Base-by-base conservation (phyloP, 23 tunicate species). In the Diplosoma virens region DNA sequence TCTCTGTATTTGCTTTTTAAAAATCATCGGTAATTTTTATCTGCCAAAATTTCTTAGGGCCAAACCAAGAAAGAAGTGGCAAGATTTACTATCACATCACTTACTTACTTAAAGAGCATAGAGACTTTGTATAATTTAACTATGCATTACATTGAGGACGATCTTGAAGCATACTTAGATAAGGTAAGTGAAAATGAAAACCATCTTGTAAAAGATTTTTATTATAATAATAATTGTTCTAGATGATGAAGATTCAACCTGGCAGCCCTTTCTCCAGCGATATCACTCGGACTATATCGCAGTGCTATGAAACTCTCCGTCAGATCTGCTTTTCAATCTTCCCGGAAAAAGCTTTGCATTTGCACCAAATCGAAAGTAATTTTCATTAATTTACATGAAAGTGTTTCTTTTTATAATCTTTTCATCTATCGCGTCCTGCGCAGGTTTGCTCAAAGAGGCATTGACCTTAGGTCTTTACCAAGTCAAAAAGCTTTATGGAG, bases 341-440 rank as follows among this genome's bases (percentile, higher is more conserved):
- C 35, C 69, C 69, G 4, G 35, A 29, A 6, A 27, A 29, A 29
- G 69, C 69, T 5, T 26, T 4, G 35, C 35, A 26, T 3, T 5
- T 61, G 6, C 30, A 61, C 35, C 69, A 61, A 61, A 34, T 61
- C 35, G 69, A 61, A 61, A 61, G 69, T 61, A 61, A 61, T 34
- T 61, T n/a, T 2, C 28, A 27, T 5, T 4, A 6, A n/a, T n/a
- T n/a, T n/a, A n/a, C n/a, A n/a, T n/a, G n/a, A n/a, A n/a, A n/a
- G 50, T 14, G 50, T 7, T 9, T 41, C 11, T 41, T 41, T 41
- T 41, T 14, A 14, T 7, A 41, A 9, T 41, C 50, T 41, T 41
- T 41, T 41, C 14, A 14, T 41, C 9, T 41, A 14, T 41, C 21
- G 20, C 4, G 63, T 20, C 20, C 63, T 56, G 21, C 20, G 24